Percentiles rank a stretch among this genome's conserved stretches.
Conservation (phyloP, 2,113 vertebrate species). For the Motacilla alba region DNA sequence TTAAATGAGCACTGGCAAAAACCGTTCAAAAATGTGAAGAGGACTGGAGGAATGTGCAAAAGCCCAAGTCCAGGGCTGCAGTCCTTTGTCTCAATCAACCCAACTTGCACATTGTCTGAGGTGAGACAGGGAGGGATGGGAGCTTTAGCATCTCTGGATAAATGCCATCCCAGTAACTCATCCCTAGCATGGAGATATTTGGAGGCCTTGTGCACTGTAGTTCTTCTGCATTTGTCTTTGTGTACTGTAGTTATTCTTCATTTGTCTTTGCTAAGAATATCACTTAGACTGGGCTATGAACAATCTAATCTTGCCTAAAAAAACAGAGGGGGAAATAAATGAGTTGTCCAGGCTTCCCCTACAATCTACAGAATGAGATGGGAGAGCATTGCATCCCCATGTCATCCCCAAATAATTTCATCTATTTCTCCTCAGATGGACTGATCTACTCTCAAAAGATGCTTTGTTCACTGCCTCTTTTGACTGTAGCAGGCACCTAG, state of each 20-base stretch:
- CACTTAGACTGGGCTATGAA: neutral
- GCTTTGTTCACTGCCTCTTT: neutral
- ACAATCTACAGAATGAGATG: neutral
- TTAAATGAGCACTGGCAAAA: neutral
- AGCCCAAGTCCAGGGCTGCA: neutral
- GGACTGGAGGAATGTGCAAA: neutral
- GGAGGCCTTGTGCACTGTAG: neutral
- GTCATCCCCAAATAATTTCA: neutral
- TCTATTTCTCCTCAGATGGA: neutral
- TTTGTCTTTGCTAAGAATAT: neutral
- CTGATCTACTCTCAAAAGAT: neutral
- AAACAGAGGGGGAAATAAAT: neutral
- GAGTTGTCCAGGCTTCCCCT: neutral
- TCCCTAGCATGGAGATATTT: neutral
- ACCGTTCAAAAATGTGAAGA: neutral
- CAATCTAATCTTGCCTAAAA: neutral
- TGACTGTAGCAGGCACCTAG: neutral
- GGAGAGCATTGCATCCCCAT: accelerated
- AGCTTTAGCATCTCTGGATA: neutral
- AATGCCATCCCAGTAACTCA: neutral
- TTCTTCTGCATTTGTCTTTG: neutral
- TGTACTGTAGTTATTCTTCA: neutral
- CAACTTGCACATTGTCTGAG: neutral
- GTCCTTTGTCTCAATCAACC: neutral
- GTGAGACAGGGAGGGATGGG: neutral